A percentile compares a stretch with the other conserved stretches of the same genome.
Evolutionary conservation across 2,888 invertebrate genomes (phyloP).

Genomic region (Mylabris sibirica): DNA sequence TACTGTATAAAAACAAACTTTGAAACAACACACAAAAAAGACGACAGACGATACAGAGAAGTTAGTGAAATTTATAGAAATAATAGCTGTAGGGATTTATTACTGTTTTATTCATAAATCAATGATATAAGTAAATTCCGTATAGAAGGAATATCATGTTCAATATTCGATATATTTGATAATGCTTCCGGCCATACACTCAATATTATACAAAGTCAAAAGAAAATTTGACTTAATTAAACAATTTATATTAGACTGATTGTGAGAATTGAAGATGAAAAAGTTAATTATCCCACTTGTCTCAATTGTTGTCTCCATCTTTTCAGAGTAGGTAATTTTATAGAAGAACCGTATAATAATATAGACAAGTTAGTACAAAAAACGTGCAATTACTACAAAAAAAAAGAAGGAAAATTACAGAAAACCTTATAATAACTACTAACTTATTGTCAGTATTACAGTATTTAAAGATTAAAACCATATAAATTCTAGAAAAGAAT

Average conservation of each 20-base stretch:
- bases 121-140: background rate
- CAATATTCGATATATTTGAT: background rate
- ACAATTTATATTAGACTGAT: too few relatives aligned
- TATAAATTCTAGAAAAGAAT: constrained; percentile 2
- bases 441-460: background rate
- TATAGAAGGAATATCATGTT: background rate
- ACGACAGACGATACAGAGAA: background rate
- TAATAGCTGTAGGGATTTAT: background rate
- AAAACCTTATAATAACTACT: constrained; percentile 1
- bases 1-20: background rate
- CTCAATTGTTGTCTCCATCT: too few relatives aligned
- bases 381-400: background rate
- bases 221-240: background rate
- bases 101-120: background rate
- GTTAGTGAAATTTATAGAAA: background rate
- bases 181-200: background rate
- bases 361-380: background rate
- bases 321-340: background rate
- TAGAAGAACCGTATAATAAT: background rate
- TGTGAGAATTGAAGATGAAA: background rate
- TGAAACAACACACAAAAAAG: background rate
- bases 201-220: background rate
- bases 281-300: background rate
- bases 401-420: background rate
- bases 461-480: constrained; percentile 12